Base-by-base conservation (phyloP, 2,888 invertebrate genomes). In the Melinopterus prodromus region DNA sequence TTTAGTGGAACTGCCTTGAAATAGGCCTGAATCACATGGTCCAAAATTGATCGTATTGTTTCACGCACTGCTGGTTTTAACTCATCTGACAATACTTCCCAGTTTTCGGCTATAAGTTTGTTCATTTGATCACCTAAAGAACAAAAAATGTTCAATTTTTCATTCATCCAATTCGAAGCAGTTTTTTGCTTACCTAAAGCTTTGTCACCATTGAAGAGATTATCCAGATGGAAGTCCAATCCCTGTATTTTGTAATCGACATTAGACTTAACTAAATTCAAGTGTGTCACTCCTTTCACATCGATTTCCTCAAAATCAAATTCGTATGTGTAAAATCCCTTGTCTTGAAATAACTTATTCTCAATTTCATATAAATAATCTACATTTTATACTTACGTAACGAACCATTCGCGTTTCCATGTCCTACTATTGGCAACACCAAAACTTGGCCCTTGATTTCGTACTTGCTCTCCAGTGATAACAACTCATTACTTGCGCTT, bases 41-140 rank as follows among this genome's bases (percentile, higher is more conserved):
- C 74, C 35, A 74, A 12, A 16, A 74, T 37, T 7, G 74, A 0
- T 26, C 74, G 9, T 9, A 74, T 36, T 9, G 74, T 74, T 74
- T 26, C 74, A 26, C 26, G n/a, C n/a, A 74, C n/a, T 5, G 80
- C 77, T 4, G 80, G 80, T 15, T 72, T 77, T 7, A 82, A 69
- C 37, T 82, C 87, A 6, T 84, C 83, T 6, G 84, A 36, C 6
- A 88, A 85, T 14, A 85, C 86, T 75, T 80, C 76, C 84, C 85
- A 85, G 79, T 87, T 87, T 77, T 87, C 87, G 76, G 87, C 86
- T 9, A 87, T 80, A 77, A 87, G 86, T 15, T 81, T 84, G 78
- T 86, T 87, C 83, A 87, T 86, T 81, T 86, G 84, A 6, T 84
- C 83, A 71, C 87, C 87, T 87, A 79, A 77, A 85, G 53, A 53